phyloP scores from a whole-genome alignment of 1,140 invertebrate species.

The Macrobrachium rosenbergii region DNA sequence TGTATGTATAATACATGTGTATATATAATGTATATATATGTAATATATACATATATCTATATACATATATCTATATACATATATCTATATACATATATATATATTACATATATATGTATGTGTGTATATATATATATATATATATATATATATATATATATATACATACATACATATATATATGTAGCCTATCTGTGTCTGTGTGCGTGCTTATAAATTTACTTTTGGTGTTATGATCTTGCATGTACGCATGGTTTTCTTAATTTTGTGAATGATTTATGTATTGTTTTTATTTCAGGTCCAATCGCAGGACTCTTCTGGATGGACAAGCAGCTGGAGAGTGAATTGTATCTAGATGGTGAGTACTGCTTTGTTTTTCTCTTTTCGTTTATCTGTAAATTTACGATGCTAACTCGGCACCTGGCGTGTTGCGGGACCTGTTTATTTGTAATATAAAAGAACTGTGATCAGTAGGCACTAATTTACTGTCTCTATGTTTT shows the following conservation, averaged over 20 bases:
- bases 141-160: conserved; percentile 27
- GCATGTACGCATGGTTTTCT: too few species aligned
- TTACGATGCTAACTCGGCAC: not conserved
- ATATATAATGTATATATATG: conserved; percentile 6
- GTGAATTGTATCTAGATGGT: conserved; percentile 77
- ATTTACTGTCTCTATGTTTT: too few species aligned
- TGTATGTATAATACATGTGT: not conserved
- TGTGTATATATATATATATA: not conserved
- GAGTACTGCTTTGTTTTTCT: conserved; percentile 56
- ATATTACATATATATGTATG: too few species aligned
- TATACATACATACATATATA: conserved; percentile 7
- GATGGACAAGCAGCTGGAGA: conserved; percentile 77
- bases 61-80: too few species aligned
- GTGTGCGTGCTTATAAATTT: not conserved
- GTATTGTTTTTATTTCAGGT: conserved; percentile 69
- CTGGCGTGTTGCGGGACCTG: too few species aligned
- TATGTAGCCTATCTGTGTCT: too few species aligned
- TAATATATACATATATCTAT: too few species aligned
- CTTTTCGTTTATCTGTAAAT: not conserved
- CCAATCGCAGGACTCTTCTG: conserved; percentile 78
- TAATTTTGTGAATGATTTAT: not conserved
- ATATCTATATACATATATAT: too few species aligned
- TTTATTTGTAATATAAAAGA: too few species aligned
- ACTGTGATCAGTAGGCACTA: too few species aligned
- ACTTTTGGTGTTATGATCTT: too few species aligned